Percentiles rank a stretch among this genome's conserved stretches.
phyloP scores from a whole-genome alignment of 2,113 vertebrate genomes.

The Dipodomys spectabilis region DNA sequence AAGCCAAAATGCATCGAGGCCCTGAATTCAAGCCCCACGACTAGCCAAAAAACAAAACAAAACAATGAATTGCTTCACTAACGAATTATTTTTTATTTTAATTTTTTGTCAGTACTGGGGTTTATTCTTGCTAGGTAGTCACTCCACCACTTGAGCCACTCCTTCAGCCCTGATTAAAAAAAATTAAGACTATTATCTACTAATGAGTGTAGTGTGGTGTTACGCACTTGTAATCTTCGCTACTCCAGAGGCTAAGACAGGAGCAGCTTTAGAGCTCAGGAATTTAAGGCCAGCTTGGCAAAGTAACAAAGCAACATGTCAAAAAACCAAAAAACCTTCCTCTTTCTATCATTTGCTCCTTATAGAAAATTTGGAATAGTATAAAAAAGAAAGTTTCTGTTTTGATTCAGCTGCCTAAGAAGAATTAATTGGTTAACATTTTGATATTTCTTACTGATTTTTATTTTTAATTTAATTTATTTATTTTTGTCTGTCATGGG shows the following conservation, averaged over 20 bases:
- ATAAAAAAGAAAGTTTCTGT: conserved; percentile 8
- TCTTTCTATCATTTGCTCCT: background rate
- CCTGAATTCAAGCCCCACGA: too few relatives aligned
- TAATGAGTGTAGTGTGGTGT: background rate
- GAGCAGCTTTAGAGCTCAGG: background rate
- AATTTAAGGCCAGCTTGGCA: background rate
- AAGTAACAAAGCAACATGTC: background rate
- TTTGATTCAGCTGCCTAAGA: conserved; percentile 5
- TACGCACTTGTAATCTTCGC: background rate
- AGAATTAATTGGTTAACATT: conserved; percentile 13
- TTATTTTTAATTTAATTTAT: background rate
- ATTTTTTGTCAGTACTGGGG: too few relatives aligned
- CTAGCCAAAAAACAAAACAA: too few relatives aligned
- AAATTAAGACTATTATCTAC: background rate
- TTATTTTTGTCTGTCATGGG: too few relatives aligned
- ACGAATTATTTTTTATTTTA: too few relatives aligned
- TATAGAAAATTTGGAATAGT: conserved; percentile 27
- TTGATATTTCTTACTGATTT: background rate
- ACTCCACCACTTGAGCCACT: too few relatives aligned
- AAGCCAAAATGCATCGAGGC: too few relatives aligned
- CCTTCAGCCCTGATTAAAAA: background rate
- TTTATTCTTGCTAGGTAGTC: too few relatives aligned
- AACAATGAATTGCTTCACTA: too few relatives aligned
- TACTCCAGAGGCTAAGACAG: background rate
- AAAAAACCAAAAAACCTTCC: background rate